Evolutionary conservation across 1,140 invertebrate genomes (phyloP), one percentile per base, ranked within the genome.

Genomic region (Listronotus oregonensis): DNA sequence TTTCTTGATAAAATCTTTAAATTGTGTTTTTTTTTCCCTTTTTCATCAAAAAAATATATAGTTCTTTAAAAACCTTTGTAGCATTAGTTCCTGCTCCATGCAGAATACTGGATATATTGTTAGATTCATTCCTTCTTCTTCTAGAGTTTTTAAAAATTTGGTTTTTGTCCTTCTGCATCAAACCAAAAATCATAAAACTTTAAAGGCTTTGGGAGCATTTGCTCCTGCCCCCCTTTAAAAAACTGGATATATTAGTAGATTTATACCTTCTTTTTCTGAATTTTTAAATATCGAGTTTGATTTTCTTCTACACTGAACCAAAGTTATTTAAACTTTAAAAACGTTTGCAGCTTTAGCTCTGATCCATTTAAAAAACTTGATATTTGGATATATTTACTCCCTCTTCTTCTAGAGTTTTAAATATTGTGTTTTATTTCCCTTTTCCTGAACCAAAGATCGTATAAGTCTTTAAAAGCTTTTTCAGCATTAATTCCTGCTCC

Each of bases 221-320:
- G 11, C 15, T 3, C 44, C 15, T 11, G 3, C 15, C 44, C 17
- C 3, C 18, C n/a, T n/a, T 3, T 15, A 47, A 47, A 47, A 47
- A 5, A 18, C 46, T 58, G 46, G 72, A 73, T 63, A 73, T 58
- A 54, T 72, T 72, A 55, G 60, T 52, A 52, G 12, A 3, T 32
- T 18, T 52, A 31, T 18, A 2, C 15, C 27, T 21, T 52, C 27
- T 32, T 52, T 18, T 52, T 31, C 11, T 27, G 12, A 52, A 18
- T 5, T 37, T 3, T 52, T 31, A 52, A 52, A 52, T 52, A 52
- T 14, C 31, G 17, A 4, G 17, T 52, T 52, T 52, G 4, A 14
- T 34, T 37, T 52, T 18, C 50, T n/a, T 52, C 11, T 9, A 1
- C 9, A 21, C 11, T 27, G n/a, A 52, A 52, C 50, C 50, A 52